Base-by-base conservation (phyloP, 2,888 invertebrate species). In the Sesia apiformis region DNA sequence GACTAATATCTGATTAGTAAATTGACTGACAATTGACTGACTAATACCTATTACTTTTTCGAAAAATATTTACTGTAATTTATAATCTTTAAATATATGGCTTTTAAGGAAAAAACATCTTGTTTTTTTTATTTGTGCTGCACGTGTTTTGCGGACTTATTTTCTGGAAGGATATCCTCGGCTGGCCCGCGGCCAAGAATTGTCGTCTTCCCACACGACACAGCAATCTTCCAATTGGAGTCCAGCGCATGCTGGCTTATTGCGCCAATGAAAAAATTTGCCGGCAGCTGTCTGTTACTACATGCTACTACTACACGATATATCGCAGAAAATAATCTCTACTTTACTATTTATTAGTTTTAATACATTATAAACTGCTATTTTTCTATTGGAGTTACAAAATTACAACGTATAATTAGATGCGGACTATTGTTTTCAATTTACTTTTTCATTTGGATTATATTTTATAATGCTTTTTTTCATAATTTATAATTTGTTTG, bases 101-200 rank as follows among this genome's bases (percentile, higher is more conserved):
- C 7, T 6, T 6, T 6, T 42, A 42, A 42, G 42, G 42, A 6
- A 8, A n/a, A 8, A n/a, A 49, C 49, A 3, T 49, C 5, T 8
- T 49, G 23, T 23, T 2, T 23, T 23, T 40, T 52, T 39, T 52
- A 73, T 74, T 71, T 73, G 71, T 70, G 65, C 66, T 67, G 69
- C 67, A 64, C n/a, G 23, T 23, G 23, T 69, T 66, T 63, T 57
- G 61, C 59, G 55, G 67, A 69, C 72, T 79, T 78, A 78, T 78
- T 76, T 85, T 87, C 81, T 88, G 88, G 89, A 89, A 89, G 88
- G 88, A 88, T 84, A 88, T 89, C 87, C 88, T 81, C 82, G 75
- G 63, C 62, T 59, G 61, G 69, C 73, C 53, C 76, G 79, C 78
- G 82, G 84, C 82, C 80, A 82, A 81, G 80, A 71, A 76, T 79